Evolutionary conservation across 2,113 vertebrate genomes (phyloP).

Genomic region (Sapajus apella): DNA sequence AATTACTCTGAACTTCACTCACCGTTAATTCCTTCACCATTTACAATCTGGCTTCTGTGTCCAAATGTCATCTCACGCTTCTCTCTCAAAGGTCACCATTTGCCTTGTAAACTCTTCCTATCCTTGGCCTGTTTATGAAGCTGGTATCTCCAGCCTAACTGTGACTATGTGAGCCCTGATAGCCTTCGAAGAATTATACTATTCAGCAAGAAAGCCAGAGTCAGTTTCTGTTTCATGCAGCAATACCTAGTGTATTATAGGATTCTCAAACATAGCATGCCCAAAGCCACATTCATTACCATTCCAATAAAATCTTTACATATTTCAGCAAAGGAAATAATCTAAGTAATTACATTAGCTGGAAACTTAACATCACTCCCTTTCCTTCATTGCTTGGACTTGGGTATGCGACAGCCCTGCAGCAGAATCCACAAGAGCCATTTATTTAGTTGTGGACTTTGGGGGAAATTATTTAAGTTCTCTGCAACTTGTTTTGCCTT

Average conservation of each 20-base stretch:
- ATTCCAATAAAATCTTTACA: not conserved
- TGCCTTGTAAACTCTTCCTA: not conserved
- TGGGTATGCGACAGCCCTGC: not conserved
- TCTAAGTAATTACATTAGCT: not conserved
- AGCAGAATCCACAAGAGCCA: not conserved
- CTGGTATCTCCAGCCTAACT: not conserved
- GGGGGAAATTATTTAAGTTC: not conserved
- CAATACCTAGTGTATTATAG: not conserved
- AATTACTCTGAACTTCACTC: not conserved
- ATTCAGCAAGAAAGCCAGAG: not conserved
- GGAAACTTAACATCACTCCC: not conserved
- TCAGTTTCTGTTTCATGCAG: not conserved
- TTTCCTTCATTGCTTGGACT: not conserved
- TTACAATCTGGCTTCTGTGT: not conserved
- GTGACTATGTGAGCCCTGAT: not conserved
- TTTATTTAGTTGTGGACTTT: not conserved
- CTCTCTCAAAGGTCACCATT: not conserved
- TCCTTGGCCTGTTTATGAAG: not conserved
- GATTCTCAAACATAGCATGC: not conserved
- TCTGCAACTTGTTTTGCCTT: not conserved
- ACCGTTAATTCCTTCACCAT: not conserved
- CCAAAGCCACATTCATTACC: not conserved
- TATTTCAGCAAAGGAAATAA: not conserved
- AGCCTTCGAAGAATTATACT: not conserved
- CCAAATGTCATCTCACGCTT: not conserved